Evolutionary conservation across 2,113 vertebrate species (phyloP).

Genomic region (Hypocryptadius cinnamomeus): DNA sequence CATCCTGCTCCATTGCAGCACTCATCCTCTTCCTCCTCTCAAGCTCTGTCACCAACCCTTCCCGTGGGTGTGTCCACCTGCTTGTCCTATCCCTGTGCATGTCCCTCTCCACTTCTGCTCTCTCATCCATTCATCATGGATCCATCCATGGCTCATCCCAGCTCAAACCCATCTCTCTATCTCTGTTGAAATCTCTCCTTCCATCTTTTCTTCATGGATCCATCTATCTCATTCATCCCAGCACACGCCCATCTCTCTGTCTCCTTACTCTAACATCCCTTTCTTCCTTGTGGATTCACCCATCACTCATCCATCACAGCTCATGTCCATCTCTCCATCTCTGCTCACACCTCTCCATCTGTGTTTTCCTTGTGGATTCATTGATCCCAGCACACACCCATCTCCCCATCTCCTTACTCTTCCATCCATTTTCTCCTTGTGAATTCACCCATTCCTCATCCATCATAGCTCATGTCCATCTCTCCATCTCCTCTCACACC

Average conservation of each 20-base stretch:
- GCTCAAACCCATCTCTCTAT: neutral
- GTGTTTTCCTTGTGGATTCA: neutral
- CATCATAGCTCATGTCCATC: rapidly evolving
- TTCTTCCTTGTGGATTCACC: neutral
- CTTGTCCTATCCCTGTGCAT: neutral
- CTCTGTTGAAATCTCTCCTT: neutral
- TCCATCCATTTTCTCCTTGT: neutral
- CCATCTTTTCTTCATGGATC: neutral
- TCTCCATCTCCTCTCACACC: neutral
- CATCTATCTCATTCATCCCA: neutral
- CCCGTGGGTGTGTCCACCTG: rapidly evolving
- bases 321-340: neutral
- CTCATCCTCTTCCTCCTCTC: neutral
- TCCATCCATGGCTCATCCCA: neutral
- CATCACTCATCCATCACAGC: neutral
- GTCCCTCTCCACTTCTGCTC: neutral
- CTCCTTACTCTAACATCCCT: neutral
- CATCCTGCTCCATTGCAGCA: neutral
- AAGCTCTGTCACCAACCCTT: neutral
- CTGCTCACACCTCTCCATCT: neutral
- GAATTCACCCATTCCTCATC: neutral
- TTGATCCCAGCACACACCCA: neutral
- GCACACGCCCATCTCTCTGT: neutral
- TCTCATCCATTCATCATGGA: neutral
- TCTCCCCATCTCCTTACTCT: neutral